These are phyloP conservation scores for Leucophora obtusa DNA, from an alignment of 2,888 invertebrate genomes.

Conservation along the genomic window DNA sequence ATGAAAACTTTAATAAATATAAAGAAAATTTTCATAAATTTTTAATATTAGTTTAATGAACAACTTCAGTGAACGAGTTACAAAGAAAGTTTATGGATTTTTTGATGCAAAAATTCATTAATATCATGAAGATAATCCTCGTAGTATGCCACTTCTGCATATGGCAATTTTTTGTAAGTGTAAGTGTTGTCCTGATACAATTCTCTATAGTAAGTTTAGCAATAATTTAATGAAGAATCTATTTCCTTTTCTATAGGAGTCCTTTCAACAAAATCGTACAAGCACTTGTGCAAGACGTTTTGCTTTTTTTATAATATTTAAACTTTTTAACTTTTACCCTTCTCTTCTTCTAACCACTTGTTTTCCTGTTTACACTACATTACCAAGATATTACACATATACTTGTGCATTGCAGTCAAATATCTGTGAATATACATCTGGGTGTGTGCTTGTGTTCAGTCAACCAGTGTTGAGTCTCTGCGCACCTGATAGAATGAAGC, in stretches of 20 bases:
- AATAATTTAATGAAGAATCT: constrained; percentile 6
- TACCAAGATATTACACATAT: not conserved
- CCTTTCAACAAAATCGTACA: not conserved
- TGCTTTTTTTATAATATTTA: not conserved
- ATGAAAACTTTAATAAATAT: too few species aligned
- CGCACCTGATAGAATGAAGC: not conserved
- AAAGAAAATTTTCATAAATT: too few species aligned
- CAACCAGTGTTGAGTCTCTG: not conserved
- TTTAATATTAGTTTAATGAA: too few species aligned
- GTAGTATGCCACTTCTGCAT: too few species aligned
- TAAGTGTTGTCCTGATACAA: not conserved
- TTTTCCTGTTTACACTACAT: constrained; percentile 1
- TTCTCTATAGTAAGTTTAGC: not conserved
- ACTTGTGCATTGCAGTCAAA: not conserved
- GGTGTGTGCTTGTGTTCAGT: not conserved
- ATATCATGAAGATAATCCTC: too few species aligned
- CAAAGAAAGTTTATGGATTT: too few species aligned
- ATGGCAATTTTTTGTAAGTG: not conserved
- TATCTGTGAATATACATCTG: not conserved
- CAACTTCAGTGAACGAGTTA: too few species aligned
- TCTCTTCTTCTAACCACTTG: not conserved
- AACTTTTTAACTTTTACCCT: not conserved
- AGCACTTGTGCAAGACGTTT: not conserved
- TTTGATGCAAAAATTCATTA: too few species aligned
- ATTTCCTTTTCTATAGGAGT: not conserved